Evolutionary conservation across 2,797 vertebrate species (phyloP), one percentile per base, ranked within the genome.

Genomic region (Chelidonichthys spinosus): DNA sequence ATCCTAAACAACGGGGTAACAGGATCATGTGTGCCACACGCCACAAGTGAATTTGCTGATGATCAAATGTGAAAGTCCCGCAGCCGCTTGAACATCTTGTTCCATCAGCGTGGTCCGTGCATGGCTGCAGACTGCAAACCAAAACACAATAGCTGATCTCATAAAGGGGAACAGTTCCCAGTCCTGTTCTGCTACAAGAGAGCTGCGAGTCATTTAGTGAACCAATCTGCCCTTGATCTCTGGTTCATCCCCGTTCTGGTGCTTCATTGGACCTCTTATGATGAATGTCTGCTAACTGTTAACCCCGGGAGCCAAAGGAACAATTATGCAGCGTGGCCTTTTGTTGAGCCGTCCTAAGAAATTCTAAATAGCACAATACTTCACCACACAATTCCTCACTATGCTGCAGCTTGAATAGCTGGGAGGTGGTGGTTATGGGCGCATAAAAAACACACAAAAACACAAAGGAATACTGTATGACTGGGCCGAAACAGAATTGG

Each of bases 151-250:
- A 64, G 49, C 65, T 71, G 72, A 82, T 84, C 74, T 83, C 75
- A 72, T 74, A 70, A 73, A 61, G 53, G 43, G 36, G 44, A 70
- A 53, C 42, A 50, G 62, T 61, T 78, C 40, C 6, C 63, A 63
- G 62, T 62, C 63, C 50, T 67, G 80, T 46, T 83, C 74, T 75
- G 79, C 72, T 76, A 61, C 52, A 50, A 67, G 56, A 72, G 72
- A 70, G 82, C 94, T 75, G 64, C 87, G 56, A 93, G 92, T 96
- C 94, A 95, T 96, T 93, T 94, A 94, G 93, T 91, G 93, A 87
- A 82, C 94, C 96, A 95, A 96, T 96, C 95, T 96, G 95, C 91
- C 95, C 96, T 96, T 95, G 95, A 97, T 97, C 96, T 95, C 72
- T 0, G 60, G 78, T 94, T 95, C 95, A 95, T 96, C 95, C 94